phyloP scores from a whole-genome alignment of 2,888 invertebrate genomes.

The Drosophila phalerata region DNA sequence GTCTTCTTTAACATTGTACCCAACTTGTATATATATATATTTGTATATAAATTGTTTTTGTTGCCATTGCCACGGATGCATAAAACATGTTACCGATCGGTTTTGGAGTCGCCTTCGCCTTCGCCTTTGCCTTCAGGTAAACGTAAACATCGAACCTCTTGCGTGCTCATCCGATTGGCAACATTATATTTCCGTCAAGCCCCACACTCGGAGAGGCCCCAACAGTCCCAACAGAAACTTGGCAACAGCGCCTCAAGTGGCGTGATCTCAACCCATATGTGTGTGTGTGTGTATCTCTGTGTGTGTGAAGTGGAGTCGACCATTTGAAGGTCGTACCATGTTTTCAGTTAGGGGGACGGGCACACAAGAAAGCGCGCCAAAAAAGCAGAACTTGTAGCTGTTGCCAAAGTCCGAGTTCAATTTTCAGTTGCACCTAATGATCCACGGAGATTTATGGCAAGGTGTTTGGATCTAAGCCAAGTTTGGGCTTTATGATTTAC shows the following conservation, averaged over 20 bases:
- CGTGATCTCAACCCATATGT: slow-evolving; percentile 61
- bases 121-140: slow-evolving; percentile 66
- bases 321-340: slow-evolving; percentile 73
- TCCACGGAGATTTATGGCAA: slow-evolving; percentile 70
- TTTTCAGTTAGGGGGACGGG: slow-evolving; percentile 26
- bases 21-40: slow-evolving; percentile 40
- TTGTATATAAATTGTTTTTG: slow-evolving; percentile 33
- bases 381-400: slow-evolving; percentile 39
- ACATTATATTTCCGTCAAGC: slow-evolving; percentile 67
- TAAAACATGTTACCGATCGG: slow-evolving; percentile 78
- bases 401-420: slow-evolving; percentile 46
- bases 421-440: slow-evolving; percentile 76
- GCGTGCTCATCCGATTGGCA: slow-evolving; percentile 71
- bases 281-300: slow-evolving; percentile 29
- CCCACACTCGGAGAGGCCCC: slow-evolving; percentile 28
- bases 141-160: slow-evolving; percentile 51
- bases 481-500: slow-evolving; percentile 69
- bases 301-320: slow-evolving; percentile 50
- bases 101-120: slow-evolving; percentile 53
- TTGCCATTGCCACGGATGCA: slow-evolving; percentile 68
- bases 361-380: slow-evolving; percentile 67
- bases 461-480: slow-evolving; percentile 65
- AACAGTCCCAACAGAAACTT: slow-evolving; percentile 50
- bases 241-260: slow-evolving; percentile 74
- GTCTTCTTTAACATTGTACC: slow-evolving; percentile 48